Evolutionary conservation across 2,888 invertebrate genomes (phyloP).

Genomic region (Molorchus minor): DNA sequence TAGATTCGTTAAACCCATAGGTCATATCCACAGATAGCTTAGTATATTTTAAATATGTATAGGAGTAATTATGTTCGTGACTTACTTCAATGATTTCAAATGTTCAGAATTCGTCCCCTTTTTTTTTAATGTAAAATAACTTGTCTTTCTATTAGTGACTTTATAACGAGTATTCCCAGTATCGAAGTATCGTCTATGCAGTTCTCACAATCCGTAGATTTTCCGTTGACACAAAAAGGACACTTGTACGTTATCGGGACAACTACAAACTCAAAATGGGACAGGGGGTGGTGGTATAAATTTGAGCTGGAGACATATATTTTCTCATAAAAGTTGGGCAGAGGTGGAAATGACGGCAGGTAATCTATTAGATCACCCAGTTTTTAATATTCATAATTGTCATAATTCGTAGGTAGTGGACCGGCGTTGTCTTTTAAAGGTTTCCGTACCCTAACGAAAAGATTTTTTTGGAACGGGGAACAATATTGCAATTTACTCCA

Average conservation of each 20-base stretch:
- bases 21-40: too few relatives aligned
- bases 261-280: slow-evolving; percentile 87
- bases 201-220: slow-evolving; percentile 92
- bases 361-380: slow-evolving; percentile 29
- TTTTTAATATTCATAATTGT: background rate
- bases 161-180: slow-evolving; percentile 67
- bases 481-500: slow-evolving; percentile 79
- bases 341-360: slow-evolving; percentile 88
- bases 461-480: slow-evolving; percentile 82
- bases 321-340: slow-evolving; percentile 87
- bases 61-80: too few relatives aligned
- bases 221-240: slow-evolving; percentile 88
- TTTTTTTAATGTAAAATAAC: too few relatives aligned
- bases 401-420: slow-evolving; percentile 68
- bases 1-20: too few relatives aligned
- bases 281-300: slow-evolving; percentile 83
- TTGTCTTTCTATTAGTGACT: slow-evolving; percentile 43
- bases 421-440: slow-evolving; percentile 81
- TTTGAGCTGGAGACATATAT: slow-evolving; percentile 77
- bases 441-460: slow-evolving; percentile 77
- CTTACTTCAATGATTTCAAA: too few relatives aligned
- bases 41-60: too few relatives aligned
- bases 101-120: too few relatives aligned
- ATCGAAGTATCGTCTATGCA: slow-evolving; percentile 94
- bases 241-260: slow-evolving; percentile 84